Conservation (phyloP, 2,888 invertebrate species). For the Hirudinaria manillensis region DNA sequence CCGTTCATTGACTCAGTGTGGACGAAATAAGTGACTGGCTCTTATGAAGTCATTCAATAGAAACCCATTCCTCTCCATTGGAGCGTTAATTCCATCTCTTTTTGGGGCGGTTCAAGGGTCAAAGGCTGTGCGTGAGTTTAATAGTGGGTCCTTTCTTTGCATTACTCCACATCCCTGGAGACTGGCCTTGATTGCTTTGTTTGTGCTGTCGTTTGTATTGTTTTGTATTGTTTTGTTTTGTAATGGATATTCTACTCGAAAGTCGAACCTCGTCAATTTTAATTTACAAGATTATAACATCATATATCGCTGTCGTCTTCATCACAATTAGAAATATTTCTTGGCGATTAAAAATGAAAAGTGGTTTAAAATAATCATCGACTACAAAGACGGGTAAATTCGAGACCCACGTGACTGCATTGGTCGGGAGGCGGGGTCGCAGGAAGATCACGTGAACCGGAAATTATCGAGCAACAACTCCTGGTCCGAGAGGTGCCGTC, state of each 20-base stretch:
- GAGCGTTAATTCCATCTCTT: conserved; percentile 16
- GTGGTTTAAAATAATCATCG: not conserved
- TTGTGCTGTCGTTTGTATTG: not conserved
- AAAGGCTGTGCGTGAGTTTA: not conserved
- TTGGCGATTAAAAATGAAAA: not conserved
- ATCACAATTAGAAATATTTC: not conserved
- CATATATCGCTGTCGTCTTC: not conserved
- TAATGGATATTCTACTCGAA: no score
- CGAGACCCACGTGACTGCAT: conserved; percentile 1
- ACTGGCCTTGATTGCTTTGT: not conserved
- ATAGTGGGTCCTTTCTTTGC: conserved; percentile 22
- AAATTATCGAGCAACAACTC: conserved; percentile 14
- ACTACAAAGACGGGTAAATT: not conserved
- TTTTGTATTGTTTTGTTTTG: not conserved
- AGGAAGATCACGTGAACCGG: conserved; percentile 22
- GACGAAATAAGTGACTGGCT: not conserved
- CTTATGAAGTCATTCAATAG: conserved; percentile 19
- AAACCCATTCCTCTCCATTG: conserved; percentile 14
- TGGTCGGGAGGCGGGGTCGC: conserved; percentile 3
- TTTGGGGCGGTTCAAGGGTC: conserved; percentile 16
- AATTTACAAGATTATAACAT: no score
- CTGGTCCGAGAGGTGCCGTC: not conserved
- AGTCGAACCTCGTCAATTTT: no score
- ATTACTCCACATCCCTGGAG: conserved; percentile 4
- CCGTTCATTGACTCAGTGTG: no score